Base-by-base conservation (phyloP, 2,888 invertebrate species). In the Drosophila barbarae region DNA sequence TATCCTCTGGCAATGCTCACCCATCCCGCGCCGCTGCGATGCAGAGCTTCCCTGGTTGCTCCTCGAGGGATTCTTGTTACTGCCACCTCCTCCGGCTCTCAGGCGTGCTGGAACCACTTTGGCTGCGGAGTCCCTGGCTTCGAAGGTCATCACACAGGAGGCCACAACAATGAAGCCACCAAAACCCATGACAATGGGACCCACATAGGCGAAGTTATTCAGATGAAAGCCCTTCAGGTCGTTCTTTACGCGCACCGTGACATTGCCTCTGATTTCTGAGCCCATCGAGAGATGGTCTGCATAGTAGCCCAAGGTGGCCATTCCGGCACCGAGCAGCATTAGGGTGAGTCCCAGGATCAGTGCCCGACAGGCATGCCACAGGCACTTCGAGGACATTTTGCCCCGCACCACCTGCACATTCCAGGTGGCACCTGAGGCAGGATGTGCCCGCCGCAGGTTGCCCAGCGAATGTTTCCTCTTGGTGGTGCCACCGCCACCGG, bases 71-170 rank as follows among this genome's bases (percentile, higher is more conserved):
- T 78, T 80, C 61, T 87, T 87, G 58, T 73, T 87, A 67, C 84
- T 79, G 13, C 79, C 77, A 55, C 69, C 91, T 87, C 79, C 91
- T 26, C 86, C 86, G 5, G 89, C 86, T 76, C 92, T 92, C 64
- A 93, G 91, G 23, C 93, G 92, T 34, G 96, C 95, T 1, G 96
- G 96, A 15, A 96, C 95, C 54, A 98, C 96, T 88, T 95, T 95
- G 2, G 97, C 96, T 0, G 98, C 96, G 69, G 96, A 96, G 90
- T 98, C 98, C 4, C 98, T 92, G 0, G 97, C 97, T 88, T 98
- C 98, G 87, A 98, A 97, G n/a, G 98, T 98, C 95, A 98, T 97
- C 54, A 99, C 98, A 87, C 98, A 98, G 0, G 98, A 97, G 32
- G 98, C 97, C 23, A 98, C 98, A 39, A 98, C 96, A 76, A 98